A percentile compares a stretch with the other conserved stretches of the same genome.
Conservation (phyloP, 2,797 vertebrate genomes). For the Betta splendens region DNA sequence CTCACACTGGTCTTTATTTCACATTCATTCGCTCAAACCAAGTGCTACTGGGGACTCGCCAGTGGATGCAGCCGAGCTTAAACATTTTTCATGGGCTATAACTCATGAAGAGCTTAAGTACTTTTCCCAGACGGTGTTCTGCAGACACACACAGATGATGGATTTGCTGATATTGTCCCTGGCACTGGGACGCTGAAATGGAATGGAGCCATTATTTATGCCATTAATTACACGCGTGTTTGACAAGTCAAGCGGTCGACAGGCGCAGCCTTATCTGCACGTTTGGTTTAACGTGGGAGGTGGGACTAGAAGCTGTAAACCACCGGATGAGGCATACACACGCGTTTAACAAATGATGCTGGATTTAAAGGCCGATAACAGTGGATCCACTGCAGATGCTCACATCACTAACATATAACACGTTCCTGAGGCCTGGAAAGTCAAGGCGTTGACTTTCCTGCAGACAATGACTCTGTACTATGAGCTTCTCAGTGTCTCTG, state of each 20-base stretch:
- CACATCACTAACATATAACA: slow-evolving; percentile 8
- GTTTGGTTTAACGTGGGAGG: slow-evolving; percentile 8
- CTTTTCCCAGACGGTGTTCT: slow-evolving; percentile 16
- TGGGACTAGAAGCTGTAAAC: slow-evolving; percentile 18
- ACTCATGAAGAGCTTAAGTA: neutral
- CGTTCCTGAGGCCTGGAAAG: neutral
- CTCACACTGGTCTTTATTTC: neutral
- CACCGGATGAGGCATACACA: neutral
- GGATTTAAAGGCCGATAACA: neutral
- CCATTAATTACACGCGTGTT: slow-evolving; percentile 36
- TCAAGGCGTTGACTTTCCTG: neutral
- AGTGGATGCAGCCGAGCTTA: slow-evolving; percentile 7
- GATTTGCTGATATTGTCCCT: no score
- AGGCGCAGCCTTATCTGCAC: neutral
- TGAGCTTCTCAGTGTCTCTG: neutral
- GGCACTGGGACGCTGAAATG: no score
- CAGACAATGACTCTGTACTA: neutral
- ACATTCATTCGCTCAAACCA: slow-evolving; percentile 18
- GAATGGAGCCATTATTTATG: slow-evolving; percentile 18
- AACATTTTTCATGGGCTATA: slow-evolving; percentile 4
- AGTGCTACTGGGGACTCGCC: slow-evolving; percentile 9
- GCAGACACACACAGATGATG: slow-evolving; percentile 3
- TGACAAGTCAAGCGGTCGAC: slow-evolving; percentile 29
- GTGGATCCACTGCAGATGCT: neutral
- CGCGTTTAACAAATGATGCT: slow-evolving; percentile 13